Evolutionary conservation across 1,140 invertebrate genomes (phyloP).

Genomic region (Zaprionus nigranus): DNA sequence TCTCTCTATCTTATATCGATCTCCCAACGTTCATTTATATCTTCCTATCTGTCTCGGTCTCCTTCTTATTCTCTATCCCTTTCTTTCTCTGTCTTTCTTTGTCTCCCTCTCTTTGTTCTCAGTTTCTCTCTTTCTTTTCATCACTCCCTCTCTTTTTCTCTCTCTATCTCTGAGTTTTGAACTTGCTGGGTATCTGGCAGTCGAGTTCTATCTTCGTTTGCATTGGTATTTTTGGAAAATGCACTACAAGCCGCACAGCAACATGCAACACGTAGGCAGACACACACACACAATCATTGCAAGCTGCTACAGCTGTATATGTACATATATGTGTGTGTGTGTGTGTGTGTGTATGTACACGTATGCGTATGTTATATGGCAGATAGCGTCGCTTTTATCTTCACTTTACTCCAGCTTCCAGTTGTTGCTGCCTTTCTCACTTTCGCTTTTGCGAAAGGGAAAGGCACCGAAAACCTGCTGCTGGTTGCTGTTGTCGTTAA

Average conservation of each 20-base stretch:
- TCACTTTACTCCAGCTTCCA: constrained; percentile 19
- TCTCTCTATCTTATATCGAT: too few relatives aligned
- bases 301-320: background rate
- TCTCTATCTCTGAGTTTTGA: background rate
- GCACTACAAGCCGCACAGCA: background rate
- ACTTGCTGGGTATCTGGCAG: background rate
- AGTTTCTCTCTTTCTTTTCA: background rate
- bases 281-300: background rate
- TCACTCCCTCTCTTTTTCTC: background rate
- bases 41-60: too few relatives aligned
- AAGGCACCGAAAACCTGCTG: constrained; percentile 36
- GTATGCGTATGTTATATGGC: background rate
- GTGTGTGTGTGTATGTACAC: background rate
- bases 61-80: too few relatives aligned
- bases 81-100: too few relatives aligned
- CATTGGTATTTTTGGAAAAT: constrained; percentile 32
- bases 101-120: background rate
- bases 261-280: background rate
- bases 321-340: too few relatives aligned
- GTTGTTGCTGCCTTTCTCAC: constrained; percentile 22
- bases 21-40: too few relatives aligned
- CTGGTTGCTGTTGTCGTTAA: background rate
- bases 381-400: background rate
- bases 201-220: background rate
- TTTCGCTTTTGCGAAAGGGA: constrained; percentile 54